Evolutionary conservation across 2,797 vertebrate species (phyloP), one percentile per base, ranked within the genome.

Genomic region (Sebastes cheni): DNA sequence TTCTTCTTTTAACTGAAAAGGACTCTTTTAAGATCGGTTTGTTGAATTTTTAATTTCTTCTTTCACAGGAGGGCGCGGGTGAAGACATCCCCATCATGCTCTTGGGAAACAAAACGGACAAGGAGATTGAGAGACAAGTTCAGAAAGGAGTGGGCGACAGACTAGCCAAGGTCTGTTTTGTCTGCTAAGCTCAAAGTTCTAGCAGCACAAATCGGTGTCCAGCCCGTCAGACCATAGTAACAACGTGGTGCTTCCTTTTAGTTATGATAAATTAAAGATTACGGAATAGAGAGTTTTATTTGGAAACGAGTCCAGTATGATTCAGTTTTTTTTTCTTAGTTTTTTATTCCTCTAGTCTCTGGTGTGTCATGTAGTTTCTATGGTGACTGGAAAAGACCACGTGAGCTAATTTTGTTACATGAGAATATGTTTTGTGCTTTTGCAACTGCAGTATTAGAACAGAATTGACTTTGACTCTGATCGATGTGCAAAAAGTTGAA

Each of bases 51-150:
- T 70, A 16, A 8, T 83, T 79, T 87, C 8, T 85, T 90, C 39
- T 68, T 66, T 56, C 8, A 12, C 86, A 99, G 98, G 98, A 99
- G 36, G 94, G 96, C 6, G 91, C 96, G 1, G 97, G 96, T 20
- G 97, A 97, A 46, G 95, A 94, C 13, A 92, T 98, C 79, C 94
- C 97, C 61, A 88, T 98, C 82, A 96, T 99, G 94, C 94, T 99
- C 72, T 36, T 99, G 85, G 98, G 96, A 42, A 99, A 99, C 90
- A 99, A 99, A 95, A 96, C 93, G 0, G 98, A 99, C 94, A 95
- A 95, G 1, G 97, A 97, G 70, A 91, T 86, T 46, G 95, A 97
- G 81, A 95, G 97, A 42, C 94, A 96, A 91, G 96, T 99, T 62
- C 95, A 96, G 0, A 90, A 77, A 50, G 84, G 87, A 79, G 65